Percentiles rank a stretch among this genome's conserved stretches.
Conservation (phyloP, 2,888 invertebrate genomes). For the Branchinecta sandiegonensis region DNA sequence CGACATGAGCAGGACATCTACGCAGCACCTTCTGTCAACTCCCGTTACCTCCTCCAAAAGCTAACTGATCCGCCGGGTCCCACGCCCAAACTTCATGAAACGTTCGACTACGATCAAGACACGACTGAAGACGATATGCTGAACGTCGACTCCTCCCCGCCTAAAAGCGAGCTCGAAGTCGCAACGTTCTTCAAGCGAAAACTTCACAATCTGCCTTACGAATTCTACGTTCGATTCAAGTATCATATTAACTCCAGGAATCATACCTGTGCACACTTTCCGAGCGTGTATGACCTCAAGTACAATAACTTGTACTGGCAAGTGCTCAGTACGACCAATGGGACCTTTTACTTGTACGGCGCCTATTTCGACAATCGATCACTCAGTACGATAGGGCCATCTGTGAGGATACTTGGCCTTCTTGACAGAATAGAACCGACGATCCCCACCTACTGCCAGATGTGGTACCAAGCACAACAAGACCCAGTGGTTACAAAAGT, state of each 20-base stretch:
- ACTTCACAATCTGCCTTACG: constrained; percentile 67
- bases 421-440: constrained; percentile 75
- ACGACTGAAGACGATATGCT: constrained; percentile 32
- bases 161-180: constrained; percentile 32
- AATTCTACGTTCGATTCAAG: constrained; percentile 68
- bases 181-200: constrained; percentile 45
- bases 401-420: constrained; percentile 70
- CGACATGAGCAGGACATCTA: constrained; percentile 34
- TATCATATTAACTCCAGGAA: constrained; percentile 49
- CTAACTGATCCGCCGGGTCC: constrained; percentile 23
- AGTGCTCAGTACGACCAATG: constrained; percentile 59
- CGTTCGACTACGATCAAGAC: constrained; percentile 19
- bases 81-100: constrained; percentile 31
- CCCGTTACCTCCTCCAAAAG: constrained; percentile 42
- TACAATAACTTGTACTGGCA: constrained; percentile 92
- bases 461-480: constrained; percentile 72
- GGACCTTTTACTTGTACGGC: constrained; percentile 78
- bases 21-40: constrained; percentile 33
- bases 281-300: constrained; percentile 74
- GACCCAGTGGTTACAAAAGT: constrained; percentile 57
- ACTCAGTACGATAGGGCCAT: constrained; percentile 61
- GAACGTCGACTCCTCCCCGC: constrained; percentile 21
- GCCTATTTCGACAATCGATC: constrained; percentile 73
- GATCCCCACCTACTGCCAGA: constrained; percentile 65
- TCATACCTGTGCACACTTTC: constrained; percentile 65